These are phyloP conservation scores for Stenurella melanura DNA, from an alignment of 2,888 invertebrate genomes.

Conservation along the genomic window DNA sequence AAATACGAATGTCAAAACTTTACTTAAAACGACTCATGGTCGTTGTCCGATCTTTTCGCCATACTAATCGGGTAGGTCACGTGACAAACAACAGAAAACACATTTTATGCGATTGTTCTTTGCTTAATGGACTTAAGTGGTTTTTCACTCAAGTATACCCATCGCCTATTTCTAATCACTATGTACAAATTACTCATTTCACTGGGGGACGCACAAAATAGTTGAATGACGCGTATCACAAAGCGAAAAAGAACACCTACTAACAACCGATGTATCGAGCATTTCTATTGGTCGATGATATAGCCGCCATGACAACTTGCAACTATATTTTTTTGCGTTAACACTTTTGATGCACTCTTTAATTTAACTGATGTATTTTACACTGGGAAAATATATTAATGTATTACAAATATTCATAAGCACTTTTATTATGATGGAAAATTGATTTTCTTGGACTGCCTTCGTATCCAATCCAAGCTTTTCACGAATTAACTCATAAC, in stretches of 20 bases:
- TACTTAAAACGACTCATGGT: slow-evolving; percentile 77
- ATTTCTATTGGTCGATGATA: slow-evolving; percentile 82
- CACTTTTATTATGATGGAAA: slow-evolving; percentile 45
- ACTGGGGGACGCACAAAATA: slow-evolving; percentile 80
- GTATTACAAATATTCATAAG: slow-evolving; percentile 35
- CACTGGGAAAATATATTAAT: slow-evolving; percentile 48
- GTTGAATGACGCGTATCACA: slow-evolving; percentile 81
- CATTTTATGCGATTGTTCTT: slow-evolving; percentile 67
- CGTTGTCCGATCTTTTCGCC: slow-evolving; percentile 78
- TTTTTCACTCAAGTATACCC: slow-evolving; percentile 55
- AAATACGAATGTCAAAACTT: slow-evolving; percentile 84
- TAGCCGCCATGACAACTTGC: slow-evolving; percentile 81
- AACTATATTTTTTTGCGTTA: slow-evolving; percentile 69
- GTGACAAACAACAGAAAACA: slow-evolving; percentile 75
- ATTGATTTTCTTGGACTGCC: slow-evolving; percentile 49
- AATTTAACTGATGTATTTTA: slow-evolving; percentile 45
- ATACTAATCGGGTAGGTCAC: slow-evolving; percentile 77
- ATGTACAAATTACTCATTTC: slow-evolving; percentile 73
- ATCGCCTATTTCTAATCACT: slow-evolving; percentile 56
- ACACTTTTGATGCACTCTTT: slow-evolving; percentile 62
- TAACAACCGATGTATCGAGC: slow-evolving; percentile 79
- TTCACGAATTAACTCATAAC: slow-evolving; percentile 53
- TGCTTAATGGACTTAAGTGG: slow-evolving; percentile 63
- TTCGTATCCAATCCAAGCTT: slow-evolving; percentile 57
- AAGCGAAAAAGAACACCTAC: slow-evolving; percentile 81